Base-by-base conservation (phyloP, 2,797 vertebrate species). In the Apogon hyalosoma region DNA sequence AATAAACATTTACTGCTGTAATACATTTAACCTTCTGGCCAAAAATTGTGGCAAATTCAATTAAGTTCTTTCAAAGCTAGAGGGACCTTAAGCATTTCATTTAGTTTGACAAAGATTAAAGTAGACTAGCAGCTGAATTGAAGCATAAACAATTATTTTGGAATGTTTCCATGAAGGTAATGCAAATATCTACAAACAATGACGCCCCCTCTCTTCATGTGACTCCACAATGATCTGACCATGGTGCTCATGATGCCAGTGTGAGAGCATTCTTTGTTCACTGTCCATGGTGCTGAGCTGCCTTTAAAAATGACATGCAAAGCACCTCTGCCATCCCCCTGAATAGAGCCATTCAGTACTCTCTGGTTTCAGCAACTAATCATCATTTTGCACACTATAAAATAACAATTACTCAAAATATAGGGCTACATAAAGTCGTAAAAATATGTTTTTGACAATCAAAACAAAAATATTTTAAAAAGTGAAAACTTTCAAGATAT, bases 401-500 rank as follows among this genome's bases (percentile, higher is more conserved):
- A 48, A 71, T 76, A 24, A 59, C 18, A 58, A 28, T 59, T 31
- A 45, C 67, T 51, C 42, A 58, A 51, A 69, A 68, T 60, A 70
- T 33, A 62, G 49, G 75, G 42, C 50, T 47, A 69, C 43, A 80
- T 33, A 62, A 67, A 67, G 31, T 68, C 46, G 47, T 59, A 49
- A 63, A 68, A 61, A 52, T 43, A 65, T 36, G 52, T 63, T 52
- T 18, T 64, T 14, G 59, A 62, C 39, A 45, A 31, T 9, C 31
- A 43, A 84, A 80, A 86, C 70, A 76, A 69, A 80, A 84, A 76
- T 68, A 52, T 75, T 79, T 71, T 70, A 53, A 66, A 68, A 24
- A 39, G 60, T 81, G 33, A 75, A 45, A 66, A 65, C 77, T 76
- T 87, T 80, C 75, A 61, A 82, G 73, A 89, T 86, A 86, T 92